These are phyloP conservation scores for Axea sp. DNA, from an alignment of 2,888 invertebrate genomes.

Conservation along the genomic window DNA sequence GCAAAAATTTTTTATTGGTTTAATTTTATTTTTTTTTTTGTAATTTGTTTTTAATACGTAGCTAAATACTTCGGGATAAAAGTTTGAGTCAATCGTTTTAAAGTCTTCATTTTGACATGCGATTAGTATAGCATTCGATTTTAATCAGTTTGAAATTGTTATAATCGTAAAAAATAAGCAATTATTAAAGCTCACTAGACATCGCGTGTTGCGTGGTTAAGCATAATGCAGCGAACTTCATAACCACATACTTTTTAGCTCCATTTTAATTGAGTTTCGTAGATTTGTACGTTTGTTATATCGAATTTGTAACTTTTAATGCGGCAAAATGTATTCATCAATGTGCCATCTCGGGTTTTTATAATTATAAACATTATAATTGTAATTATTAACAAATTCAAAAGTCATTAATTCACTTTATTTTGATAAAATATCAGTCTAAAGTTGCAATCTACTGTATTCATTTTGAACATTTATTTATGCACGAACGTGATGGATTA, in stretches of 20 bases:
- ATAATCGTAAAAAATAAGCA: constrained; percentile 56
- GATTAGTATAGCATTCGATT: constrained; percentile 43
- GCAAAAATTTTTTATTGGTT: too few species aligned
- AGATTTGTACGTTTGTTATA: constrained; percentile 36
- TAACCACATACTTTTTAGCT: constrained; percentile 49
- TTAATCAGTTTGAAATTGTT: constrained; percentile 45
- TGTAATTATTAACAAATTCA: too few species aligned
- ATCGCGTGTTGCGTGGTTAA: constrained; percentile 56
- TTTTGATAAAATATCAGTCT: too few species aligned
- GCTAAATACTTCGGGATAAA: constrained; percentile 24
- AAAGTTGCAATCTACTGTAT: too few species aligned
- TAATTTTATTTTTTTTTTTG: too few species aligned
- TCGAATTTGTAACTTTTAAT: constrained; percentile 35
- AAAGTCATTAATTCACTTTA: too few species aligned
- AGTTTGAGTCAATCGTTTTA: constrained; percentile 41
- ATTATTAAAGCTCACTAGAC: constrained; percentile 45
- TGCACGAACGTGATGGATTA: too few species aligned
- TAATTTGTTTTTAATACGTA: constrained; percentile 25
- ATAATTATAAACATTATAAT: too few species aligned
- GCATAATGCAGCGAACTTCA: constrained; percentile 46
- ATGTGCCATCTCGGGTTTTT: too few species aligned
- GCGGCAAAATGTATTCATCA: constrained; percentile 23
- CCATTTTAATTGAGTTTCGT: constrained; percentile 52
- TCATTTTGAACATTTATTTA: too few species aligned
- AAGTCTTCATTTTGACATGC: constrained; percentile 50